Conservation (phyloP, 2,797 vertebrate species). For the Falco concolor region DNA sequence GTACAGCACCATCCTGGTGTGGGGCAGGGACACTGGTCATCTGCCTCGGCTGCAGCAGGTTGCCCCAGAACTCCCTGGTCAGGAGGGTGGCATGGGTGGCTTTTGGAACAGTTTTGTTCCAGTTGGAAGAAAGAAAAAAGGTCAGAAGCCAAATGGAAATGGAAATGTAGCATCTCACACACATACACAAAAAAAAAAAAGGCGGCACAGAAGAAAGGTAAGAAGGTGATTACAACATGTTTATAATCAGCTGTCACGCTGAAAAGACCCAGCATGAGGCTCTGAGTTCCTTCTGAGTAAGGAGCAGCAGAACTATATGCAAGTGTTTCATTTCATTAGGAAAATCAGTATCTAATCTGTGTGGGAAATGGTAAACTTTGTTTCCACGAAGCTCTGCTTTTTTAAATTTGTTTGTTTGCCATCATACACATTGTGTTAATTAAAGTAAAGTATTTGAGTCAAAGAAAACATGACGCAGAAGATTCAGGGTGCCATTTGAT, state of each 20-base stretch:
- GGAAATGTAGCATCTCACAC: not conserved
- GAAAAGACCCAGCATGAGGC: not conserved
- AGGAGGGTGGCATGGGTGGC: not conserved
- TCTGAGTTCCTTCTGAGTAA: not conserved
- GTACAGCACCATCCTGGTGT: not conserved
- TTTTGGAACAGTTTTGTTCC: not conserved
- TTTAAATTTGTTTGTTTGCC: not conserved
- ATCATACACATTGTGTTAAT: not conserved
- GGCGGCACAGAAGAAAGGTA: not conserved
- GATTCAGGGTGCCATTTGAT: slow-evolving; percentile 9
- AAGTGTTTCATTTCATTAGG: not conserved
- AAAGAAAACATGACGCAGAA: not conserved
- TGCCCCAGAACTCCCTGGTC: not conserved
- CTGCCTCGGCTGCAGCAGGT: not conserved
- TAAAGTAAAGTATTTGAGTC: not conserved
- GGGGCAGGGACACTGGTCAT: not conserved
- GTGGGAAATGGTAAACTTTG: not conserved
- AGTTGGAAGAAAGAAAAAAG: not conserved
- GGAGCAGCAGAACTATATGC: not conserved
- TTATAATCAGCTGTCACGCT: not conserved
- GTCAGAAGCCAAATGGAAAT: not conserved
- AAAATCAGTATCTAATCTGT: not conserved
- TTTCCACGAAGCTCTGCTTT: not conserved
- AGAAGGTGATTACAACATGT: not conserved
- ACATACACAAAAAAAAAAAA: not conserved